Conservation (phyloP, 2,113 vertebrate species). For the Coregonus clupeaformis region DNA sequence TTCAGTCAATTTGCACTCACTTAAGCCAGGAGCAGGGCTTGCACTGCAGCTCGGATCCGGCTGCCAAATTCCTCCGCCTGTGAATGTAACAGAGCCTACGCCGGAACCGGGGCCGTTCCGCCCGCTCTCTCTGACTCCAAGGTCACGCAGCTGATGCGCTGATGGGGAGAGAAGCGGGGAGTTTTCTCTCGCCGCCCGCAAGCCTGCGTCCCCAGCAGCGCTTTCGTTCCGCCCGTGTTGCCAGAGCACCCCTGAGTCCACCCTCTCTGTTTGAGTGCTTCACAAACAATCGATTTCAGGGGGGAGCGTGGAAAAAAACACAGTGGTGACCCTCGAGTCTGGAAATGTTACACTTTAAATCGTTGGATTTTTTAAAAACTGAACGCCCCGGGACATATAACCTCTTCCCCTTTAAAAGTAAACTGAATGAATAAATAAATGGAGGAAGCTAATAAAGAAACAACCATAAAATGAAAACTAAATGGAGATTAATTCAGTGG, state of each 20-base stretch:
- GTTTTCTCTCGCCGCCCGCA: constrained; percentile 53
- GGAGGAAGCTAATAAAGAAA: constrained; percentile 73
- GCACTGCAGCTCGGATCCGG: constrained; percentile 29
- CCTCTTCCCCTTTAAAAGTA: constrained; percentile 74
- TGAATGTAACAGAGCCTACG: constrained; percentile 17
- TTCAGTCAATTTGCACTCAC: constrained; percentile 69
- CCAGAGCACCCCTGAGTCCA: constrained; percentile 62
- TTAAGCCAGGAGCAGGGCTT: constrained; percentile 56
- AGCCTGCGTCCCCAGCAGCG: constrained; percentile 70
- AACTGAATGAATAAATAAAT: constrained; percentile 78
- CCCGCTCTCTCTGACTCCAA: constrained; percentile 57
- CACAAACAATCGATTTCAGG: constrained; percentile 75
- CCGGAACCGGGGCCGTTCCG: constrained; percentile 42
- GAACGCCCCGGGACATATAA: constrained; percentile 73
- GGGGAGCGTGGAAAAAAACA: constrained; percentile 53
- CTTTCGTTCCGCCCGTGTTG: constrained; percentile 63
- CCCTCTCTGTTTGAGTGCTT: constrained; percentile 70
- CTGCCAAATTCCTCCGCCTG: constrained; percentile 55
- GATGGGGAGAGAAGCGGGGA: constrained; percentile 49
- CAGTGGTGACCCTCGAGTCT: constrained; percentile 76
- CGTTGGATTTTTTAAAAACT: constrained; percentile 57
- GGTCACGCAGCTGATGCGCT: constrained; percentile 56
- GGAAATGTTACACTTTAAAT: constrained; percentile 77
- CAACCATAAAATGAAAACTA: constrained; percentile 46
- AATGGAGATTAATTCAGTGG: constrained; percentile 73